Percentiles rank a stretch among this genome's conserved stretches.
Conservation (phyloP, 2,797 vertebrate species). For the Anguilla marmorata region DNA sequence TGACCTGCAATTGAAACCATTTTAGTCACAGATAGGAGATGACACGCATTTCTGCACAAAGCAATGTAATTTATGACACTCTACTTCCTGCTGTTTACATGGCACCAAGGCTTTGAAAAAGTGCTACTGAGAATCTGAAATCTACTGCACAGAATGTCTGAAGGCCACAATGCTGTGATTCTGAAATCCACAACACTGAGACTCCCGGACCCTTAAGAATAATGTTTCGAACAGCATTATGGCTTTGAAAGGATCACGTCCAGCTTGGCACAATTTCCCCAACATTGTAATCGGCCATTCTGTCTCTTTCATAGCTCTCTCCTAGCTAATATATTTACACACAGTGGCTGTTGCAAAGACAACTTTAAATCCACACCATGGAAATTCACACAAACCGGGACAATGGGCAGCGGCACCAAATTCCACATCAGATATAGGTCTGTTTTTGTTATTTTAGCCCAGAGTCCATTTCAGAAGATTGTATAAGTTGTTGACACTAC, state of each 20-base stretch:
- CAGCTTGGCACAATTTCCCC: slow-evolving; percentile 3
- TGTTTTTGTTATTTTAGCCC: slow-evolving; percentile 57
- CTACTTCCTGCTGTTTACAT: background rate
- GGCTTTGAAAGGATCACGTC: background rate
- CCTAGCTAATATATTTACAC: slow-evolving; percentile 38
- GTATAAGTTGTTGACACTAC: slow-evolving; percentile 52
- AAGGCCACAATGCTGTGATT: background rate
- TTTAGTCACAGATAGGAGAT: background rate
- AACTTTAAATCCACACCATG: slow-evolving; percentile 38
- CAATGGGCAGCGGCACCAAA: slow-evolving; percentile 49
- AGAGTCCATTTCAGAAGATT: slow-evolving; percentile 45
- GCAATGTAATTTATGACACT: background rate
- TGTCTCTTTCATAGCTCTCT: background rate
- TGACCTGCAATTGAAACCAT: background rate
- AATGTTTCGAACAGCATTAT: background rate
- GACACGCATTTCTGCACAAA: background rate
- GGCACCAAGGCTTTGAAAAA: background rate
- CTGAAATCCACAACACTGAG: background rate
- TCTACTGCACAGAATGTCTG: background rate
- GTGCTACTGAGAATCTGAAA: background rate
- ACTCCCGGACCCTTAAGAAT: background rate
- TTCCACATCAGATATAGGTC: slow-evolving; percentile 56
- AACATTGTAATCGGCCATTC: slow-evolving; percentile 23
- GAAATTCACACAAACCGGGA: slow-evolving; percentile 50
- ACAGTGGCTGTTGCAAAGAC: slow-evolving; percentile 41